Conservation (phyloP, 2,888 invertebrate species). For the Brachynemurus nebulosus region DNA sequence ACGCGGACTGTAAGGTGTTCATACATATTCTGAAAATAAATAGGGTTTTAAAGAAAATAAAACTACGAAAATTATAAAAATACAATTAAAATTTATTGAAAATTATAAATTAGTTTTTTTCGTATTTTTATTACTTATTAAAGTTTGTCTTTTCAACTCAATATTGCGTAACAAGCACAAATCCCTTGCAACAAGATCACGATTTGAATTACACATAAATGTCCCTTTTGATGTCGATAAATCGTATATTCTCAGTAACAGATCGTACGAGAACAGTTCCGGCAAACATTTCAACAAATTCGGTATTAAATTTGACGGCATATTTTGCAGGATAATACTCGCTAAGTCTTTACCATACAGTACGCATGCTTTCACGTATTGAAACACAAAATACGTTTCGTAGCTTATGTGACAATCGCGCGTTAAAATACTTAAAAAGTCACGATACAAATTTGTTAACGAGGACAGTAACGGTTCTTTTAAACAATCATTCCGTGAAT, state of each 20-base stretch:
- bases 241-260: constrained; percentile 68
- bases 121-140: neutral
- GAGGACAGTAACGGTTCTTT: constrained; percentile 51
- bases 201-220: constrained; percentile 39
- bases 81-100: no score
- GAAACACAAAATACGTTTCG: constrained; percentile 69
- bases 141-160: constrained; percentile 16
- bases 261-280: constrained; percentile 57
- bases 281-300: constrained; percentile 68
- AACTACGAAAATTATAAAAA: no score
- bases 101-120: no score
- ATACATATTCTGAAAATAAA: no score
- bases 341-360: constrained; percentile 62
- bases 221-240: constrained; percentile 37
- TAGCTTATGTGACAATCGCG: constrained; percentile 68
- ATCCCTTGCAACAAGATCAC: constrained; percentile 76
- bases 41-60: no score
- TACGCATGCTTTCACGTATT: constrained; percentile 60
- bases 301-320: constrained; percentile 63
- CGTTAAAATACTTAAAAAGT: constrained; percentile 54
- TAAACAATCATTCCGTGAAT: constrained; percentile 25
- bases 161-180: constrained; percentile 76
- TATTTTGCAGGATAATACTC: constrained; percentile 53
- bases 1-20: no score
- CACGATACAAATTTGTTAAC: constrained; percentile 53